Evolutionary conservation across 2,797 vertebrate genomes (phyloP), one percentile per base, ranked within the genome.

Genomic region (Capromys pilorides): DNA sequence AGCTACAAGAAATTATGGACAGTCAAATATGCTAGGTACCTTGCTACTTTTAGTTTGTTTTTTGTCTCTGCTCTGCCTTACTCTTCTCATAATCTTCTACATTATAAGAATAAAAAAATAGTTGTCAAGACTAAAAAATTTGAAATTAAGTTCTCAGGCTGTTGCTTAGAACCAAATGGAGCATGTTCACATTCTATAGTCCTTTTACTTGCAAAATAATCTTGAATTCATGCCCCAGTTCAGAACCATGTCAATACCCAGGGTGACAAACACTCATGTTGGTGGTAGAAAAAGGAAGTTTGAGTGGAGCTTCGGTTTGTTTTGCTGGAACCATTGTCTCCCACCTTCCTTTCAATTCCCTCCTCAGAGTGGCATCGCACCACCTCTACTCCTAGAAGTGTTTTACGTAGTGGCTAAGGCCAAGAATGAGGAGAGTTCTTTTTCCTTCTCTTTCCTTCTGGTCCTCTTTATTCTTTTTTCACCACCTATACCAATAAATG

Each of bases 71-170:
- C 36, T 59, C 51, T 59, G 24, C 33, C 33, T 81, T 22, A 33
- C 33, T 81, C 3, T 36, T 81, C 33, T 59, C 54, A 57, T 81
- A 57, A 73, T 5, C 31, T 31, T 69, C 31, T 16, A 49, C 18
- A 31, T 49, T 5, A 81, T 82, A 62, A 78, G 21, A 39, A 14
- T 57, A 90, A 86, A 51, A 73, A 45, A 41, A 49, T 0, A 0
- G 66, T 82, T 62, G 19, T 9, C 21, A 54, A 82, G 36, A 96
- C 91, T 5, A 87, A 21, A 13, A 91, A 93, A 81, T 92, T 73
- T 62, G 78, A 91, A 91, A 24, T 41, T 2, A 90, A 85, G 26
- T 51, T 73, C 5, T 22, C 36, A 39, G 9, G n/a, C 54, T 87
- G 12, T 51, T 91, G 54, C 71, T 93, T 9, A 61, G 51, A 45